Evolutionary conservation across 2,113 vertebrate species (phyloP).

Genomic region (Python bivittatus): DNA sequence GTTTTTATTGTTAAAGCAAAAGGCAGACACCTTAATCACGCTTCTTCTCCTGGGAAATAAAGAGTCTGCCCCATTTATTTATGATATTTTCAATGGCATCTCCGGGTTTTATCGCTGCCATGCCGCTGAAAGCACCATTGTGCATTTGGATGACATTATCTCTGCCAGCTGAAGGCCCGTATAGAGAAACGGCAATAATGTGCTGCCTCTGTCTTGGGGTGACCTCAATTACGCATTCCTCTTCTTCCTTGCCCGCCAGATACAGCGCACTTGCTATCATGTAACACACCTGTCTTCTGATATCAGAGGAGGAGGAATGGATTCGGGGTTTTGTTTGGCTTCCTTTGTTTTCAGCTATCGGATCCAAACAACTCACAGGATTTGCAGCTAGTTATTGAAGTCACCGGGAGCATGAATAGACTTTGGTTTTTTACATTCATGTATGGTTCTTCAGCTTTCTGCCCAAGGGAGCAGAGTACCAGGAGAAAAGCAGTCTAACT

Average conservation of each 20-base stretch:
- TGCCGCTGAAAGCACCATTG: not conserved
- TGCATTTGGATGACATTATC: slow-evolving; percentile 25
- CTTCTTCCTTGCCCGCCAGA: slow-evolving; percentile 17
- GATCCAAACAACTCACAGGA: not conserved
- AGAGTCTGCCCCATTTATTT: slow-evolving; percentile 23
- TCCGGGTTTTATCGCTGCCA: slow-evolving; percentile 27
- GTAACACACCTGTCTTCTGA: slow-evolving; percentile 24
- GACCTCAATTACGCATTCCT: slow-evolving; percentile 23
- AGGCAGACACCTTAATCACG: slow-evolving; percentile 12
- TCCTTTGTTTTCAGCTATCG: slow-evolving; percentile 17
- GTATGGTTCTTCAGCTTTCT: no score
- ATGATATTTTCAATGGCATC: slow-evolving; percentile 15
- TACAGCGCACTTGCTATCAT: not conserved
- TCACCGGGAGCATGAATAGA: not conserved
- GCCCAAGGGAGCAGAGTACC: no score
- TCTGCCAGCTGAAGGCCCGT: slow-evolving; percentile 1
- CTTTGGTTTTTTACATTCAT: no score
- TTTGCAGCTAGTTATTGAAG: not conserved
- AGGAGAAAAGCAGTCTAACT: no score
- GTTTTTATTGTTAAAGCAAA: slow-evolving; percentile 7
- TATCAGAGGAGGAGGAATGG: not conserved
- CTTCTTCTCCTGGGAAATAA: slow-evolving; percentile 19
- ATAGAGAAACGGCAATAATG: slow-evolving; percentile 14
- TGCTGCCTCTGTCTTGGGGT: slow-evolving; percentile 2
- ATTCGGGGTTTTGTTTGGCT: not conserved